Conservation (phyloP, 2,888 invertebrate species). For the Noctua fimbriata region DNA sequence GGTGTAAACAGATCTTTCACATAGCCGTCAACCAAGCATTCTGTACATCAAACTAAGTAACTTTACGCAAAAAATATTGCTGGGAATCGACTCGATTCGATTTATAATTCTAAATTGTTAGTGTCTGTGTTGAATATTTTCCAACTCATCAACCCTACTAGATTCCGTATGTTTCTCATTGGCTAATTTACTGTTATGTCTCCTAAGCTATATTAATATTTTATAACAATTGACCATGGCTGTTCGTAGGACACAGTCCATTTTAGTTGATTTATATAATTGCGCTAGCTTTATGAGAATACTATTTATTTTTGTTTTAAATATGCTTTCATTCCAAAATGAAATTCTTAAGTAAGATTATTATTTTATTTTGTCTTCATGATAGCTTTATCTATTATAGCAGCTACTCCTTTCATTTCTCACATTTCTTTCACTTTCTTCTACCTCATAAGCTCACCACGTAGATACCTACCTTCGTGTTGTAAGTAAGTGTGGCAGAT, state of each 20-base stretch:
- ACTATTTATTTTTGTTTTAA: background rate
- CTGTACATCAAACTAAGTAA: no score
- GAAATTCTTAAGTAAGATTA: no score
- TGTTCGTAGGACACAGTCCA: constrained; percentile 19
- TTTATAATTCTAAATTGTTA: background rate
- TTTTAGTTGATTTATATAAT: constrained; percentile 30
- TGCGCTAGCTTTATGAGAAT: background rate
- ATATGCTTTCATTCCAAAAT: background rate
- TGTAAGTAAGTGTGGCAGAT: background rate
- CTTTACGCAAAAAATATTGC: no score
- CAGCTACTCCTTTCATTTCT: background rate
- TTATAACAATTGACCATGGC: constrained; percentile 58
- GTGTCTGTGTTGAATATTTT: background rate
- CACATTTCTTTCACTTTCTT: background rate
- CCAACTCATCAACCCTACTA: constrained; percentile 8
- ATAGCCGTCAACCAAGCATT: no score
- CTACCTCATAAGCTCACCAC: no score
- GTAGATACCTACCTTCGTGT: background rate
- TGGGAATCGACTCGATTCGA: no score
- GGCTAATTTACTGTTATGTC: constrained; percentile 43
- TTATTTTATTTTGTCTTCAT: background rate
- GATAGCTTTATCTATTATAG: background rate
- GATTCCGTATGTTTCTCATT: constrained; percentile 26
- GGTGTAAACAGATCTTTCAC: no score
- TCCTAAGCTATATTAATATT: constrained; percentile 44